Conservation (phyloP, 1,140 invertebrate genomes). For the Berghia stephanieae region DNA sequence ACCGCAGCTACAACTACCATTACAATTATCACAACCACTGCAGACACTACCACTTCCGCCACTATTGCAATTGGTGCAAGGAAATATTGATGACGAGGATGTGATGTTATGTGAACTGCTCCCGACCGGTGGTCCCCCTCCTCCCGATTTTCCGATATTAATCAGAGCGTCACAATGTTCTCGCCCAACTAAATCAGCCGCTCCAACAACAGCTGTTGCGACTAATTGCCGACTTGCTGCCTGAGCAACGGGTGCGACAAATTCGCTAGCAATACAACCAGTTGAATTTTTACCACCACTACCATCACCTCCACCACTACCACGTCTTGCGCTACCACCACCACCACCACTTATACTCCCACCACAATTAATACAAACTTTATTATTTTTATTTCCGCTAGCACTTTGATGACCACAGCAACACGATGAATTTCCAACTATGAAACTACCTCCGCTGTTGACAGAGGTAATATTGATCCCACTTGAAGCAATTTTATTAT, state of each 20-base stretch:
- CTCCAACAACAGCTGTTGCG: conserved; percentile 23
- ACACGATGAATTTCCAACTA: background rate
- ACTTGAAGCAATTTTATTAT: background rate
- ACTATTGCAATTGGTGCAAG: too few species aligned
- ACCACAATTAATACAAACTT: background rate
- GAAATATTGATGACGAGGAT: too few species aligned
- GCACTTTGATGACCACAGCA: background rate
- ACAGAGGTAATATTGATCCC: background rate
- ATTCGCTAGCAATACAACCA: conserved; percentile 3
- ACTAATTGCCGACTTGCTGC: conserved; percentile 27
- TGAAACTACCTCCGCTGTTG: background rate
- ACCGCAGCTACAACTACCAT: too few species aligned
- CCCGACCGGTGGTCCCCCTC: too few species aligned
- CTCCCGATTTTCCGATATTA: background rate
- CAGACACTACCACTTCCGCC: too few species aligned
- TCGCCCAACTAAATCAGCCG: conserved; percentile 12
- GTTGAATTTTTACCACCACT: background rate
- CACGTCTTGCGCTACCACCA: background rate
- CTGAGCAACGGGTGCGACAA: conserved; percentile 24
- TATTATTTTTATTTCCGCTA: background rate
- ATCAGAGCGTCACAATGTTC: conserved; percentile 2
- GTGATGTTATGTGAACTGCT: too few species aligned
- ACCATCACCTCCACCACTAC: conserved; percentile 9
- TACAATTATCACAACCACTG: too few species aligned
- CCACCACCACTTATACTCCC: background rate